Percentiles rank a stretch among this genome's conserved stretches.
Conservation (phyloP, 2,113 vertebrate genomes). For the Camelus dromedarius region DNA sequence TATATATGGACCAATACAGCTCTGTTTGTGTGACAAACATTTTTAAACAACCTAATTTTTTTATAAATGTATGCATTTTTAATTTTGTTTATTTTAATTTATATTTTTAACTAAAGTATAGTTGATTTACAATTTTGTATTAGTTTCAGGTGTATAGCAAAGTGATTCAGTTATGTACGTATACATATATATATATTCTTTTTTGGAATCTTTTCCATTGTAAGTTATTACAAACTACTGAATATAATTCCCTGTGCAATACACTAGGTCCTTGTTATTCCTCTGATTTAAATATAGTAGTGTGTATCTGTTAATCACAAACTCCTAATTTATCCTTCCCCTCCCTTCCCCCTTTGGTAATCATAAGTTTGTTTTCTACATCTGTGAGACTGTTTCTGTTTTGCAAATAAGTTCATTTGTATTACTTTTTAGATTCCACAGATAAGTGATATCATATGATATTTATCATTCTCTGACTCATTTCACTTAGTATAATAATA, state of each 20-base stretch:
- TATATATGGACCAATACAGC: too few relatives aligned
- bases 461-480: not conserved
- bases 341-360: not conserved
- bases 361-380: not conserved
- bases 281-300: not conserved
- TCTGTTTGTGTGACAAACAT: not conserved
- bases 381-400: not conserved
- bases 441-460: not conserved
- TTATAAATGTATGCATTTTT: too few relatives aligned
- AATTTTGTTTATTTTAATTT: too few relatives aligned
- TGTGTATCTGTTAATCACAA: not conserved
- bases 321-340: not conserved
- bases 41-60: not conserved
- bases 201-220: not conserved
- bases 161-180: not conserved
- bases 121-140: too few relatives aligned
- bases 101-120: too few relatives aligned
- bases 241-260: not conserved
- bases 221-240: not conserved
- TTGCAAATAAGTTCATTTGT: not conserved
- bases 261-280: not conserved
- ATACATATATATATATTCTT: not conserved
- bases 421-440: not conserved
- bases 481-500: not conserved
- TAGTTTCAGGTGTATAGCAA: too few relatives aligned